A percentile compares a stretch with the other conserved stretches of the same genome.
Evolutionary conservation across 1,140 invertebrate species (phyloP).

Genomic region (Euwallacea fornicatus): DNA sequence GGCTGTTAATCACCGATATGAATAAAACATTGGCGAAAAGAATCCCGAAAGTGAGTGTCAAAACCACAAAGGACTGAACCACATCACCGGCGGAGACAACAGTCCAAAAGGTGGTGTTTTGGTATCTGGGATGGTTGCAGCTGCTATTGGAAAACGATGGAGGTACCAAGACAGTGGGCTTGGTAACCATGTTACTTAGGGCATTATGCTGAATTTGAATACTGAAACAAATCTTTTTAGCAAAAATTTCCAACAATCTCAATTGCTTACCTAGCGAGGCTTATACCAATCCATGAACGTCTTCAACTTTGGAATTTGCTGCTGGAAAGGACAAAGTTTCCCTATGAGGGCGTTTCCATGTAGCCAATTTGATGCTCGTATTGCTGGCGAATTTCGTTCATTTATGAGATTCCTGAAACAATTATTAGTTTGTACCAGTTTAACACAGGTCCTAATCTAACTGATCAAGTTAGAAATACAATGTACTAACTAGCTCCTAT

Average conservation of each 20-base stretch:
- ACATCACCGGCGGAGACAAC: slow-evolving; percentile 68
- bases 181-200: slow-evolving; percentile 26
- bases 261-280: too few relatives aligned
- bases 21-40: slow-evolving; percentile 75
- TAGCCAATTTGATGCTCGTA: too few relatives aligned
- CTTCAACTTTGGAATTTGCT: slow-evolving; percentile 1
- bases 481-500: too few relatives aligned
- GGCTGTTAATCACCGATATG: slow-evolving; percentile 81
- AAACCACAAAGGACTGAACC: slow-evolving; percentile 72
- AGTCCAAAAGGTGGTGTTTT: slow-evolving; percentile 61
- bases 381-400: too few relatives aligned
- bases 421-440: not conserved
- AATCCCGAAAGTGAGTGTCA: slow-evolving; percentile 73
- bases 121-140: slow-evolving; percentile 68
- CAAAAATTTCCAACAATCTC: too few relatives aligned
- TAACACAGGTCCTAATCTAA: too few relatives aligned
- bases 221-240: not conserved
- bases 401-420: slow-evolving; percentile 1
- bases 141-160: slow-evolving; percentile 78
- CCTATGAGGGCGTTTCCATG: too few relatives aligned
- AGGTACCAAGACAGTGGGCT: slow-evolving; percentile 55
- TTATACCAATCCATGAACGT: too few relatives aligned
- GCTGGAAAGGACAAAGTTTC: not conserved
- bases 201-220: not conserved
- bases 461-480: too few relatives aligned